Evolutionary conservation across 2,888 invertebrate species (phyloP).

Genomic region (Mesorhabditis spiculigera): DNA sequence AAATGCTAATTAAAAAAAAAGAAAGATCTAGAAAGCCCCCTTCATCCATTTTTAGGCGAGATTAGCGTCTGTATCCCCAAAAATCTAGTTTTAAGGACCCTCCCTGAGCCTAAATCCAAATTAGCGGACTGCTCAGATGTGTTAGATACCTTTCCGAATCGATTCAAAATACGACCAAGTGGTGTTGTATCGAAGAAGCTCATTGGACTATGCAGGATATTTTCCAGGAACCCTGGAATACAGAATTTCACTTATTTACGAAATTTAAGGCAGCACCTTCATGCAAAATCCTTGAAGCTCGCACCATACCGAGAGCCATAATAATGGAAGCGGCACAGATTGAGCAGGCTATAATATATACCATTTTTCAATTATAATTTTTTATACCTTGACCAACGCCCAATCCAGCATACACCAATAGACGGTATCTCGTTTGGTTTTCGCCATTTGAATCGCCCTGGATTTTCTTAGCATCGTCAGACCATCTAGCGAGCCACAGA

Average conservation of each 20-base stretch:
- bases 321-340: constrained; percentile 52
- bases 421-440: constrained; percentile 50
- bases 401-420: constrained; percentile 63
- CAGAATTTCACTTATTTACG: not conserved
- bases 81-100: no score
- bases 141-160: constrained; percentile 55
- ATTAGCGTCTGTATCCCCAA: no score
- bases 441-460: constrained; percentile 21
- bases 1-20: no score
- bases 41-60: no score
- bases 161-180: constrained; percentile 61
- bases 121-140: no score
- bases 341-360: constrained; percentile 39
- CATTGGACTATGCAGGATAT: constrained; percentile 58
- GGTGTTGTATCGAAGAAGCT: constrained; percentile 62
- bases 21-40: no score
- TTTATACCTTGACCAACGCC: constrained; percentile 58
- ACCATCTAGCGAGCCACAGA: constrained; percentile 57
- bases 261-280: constrained; percentile 9
- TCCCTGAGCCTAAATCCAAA: no score
- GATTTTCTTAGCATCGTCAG: constrained; percentile 45
- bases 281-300: constrained; percentile 59
- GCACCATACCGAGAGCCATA: constrained; percentile 60
- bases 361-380: constrained; percentile 5
- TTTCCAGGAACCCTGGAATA: constrained; percentile 47